Percentiles rank a stretch among this genome's conserved stretches.
Evolutionary conservation across 30 jellyfish, hydroid and myxozoan genomes (phyloP).

Genomic region (Sanderia malayensis): DNA sequence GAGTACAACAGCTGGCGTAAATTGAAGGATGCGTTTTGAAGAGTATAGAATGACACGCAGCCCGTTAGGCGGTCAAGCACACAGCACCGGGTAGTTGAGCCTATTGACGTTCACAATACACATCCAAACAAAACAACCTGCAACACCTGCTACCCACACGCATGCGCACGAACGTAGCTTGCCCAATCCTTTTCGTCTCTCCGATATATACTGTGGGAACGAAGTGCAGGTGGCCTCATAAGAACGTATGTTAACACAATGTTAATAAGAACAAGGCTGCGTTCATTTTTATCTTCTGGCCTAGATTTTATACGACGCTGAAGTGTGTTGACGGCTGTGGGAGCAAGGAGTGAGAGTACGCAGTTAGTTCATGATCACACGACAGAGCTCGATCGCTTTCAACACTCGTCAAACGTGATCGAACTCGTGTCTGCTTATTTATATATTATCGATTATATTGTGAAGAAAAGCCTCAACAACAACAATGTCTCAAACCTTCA

Average conservation of each 20-base stretch:
- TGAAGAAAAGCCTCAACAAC: no score
- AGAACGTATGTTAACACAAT: slow-evolving; percentile 80
- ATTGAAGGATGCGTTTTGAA: slow-evolving; percentile 33
- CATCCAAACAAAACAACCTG: slow-evolving; percentile 84
- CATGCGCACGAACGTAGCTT: slow-evolving; percentile 81
- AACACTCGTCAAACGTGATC: no score
- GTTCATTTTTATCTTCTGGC: slow-evolving; percentile 70
- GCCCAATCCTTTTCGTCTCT: slow-evolving; percentile 49
- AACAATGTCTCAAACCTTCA: slow-evolving; percentile 67
- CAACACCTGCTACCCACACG: slow-evolving; percentile 80
- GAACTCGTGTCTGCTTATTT: no score
- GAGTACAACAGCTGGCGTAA: slow-evolving; percentile 32
- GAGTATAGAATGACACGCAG: slow-evolving; percentile 60
- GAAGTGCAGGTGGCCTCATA: slow-evolving; percentile 81
- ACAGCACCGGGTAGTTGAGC: slow-evolving; percentile 72
- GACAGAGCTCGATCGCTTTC: slow-evolving; percentile 11
- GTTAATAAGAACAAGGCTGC: slow-evolving; percentile 67
- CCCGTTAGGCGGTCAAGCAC: slow-evolving; percentile 82
- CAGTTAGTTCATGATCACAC: neutral
- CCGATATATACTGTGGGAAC: slow-evolving; percentile 83
- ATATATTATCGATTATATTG: no score
- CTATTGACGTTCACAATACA: slow-evolving; percentile 75
- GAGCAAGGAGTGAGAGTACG: slow-evolving; percentile 1
- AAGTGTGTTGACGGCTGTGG: slow-evolving; percentile 4
- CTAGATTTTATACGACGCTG: slow-evolving; percentile 60